Evolutionary conservation across 2,888 invertebrate genomes (phyloP), one percentile per base, ranked within the genome.

Genomic region (Shargacucullia verbasci): DNA sequence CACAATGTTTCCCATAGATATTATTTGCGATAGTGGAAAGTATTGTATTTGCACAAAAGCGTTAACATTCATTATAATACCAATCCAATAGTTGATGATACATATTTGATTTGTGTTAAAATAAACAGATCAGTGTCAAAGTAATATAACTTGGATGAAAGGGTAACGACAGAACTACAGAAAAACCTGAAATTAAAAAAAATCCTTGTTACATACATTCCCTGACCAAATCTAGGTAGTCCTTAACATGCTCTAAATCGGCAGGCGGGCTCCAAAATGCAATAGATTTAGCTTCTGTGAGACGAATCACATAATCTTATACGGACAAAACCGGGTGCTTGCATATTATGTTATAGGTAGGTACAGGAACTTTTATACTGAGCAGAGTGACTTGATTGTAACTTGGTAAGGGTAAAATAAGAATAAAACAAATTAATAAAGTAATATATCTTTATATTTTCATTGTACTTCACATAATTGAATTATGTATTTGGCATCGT

Each of bases 271-370:
- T 54, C 40, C 44, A 31, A 61, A 59, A 57, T 61, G 73, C 69
- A 73, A 69, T 57, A 73, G 61, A 54, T 47, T 68, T 73, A 56
- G 44, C 54, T 38, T 50, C 47, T 60, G 53, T 35, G 46, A 59
- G 13, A 39, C 37, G 59, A 53, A 39, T 67, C 49, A 14, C 38
- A 47, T 56, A 44, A 56, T 70, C 20, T 43, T 29, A 66, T 56
- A 39, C 55, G 34, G 59, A 53, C 37, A 12, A 49, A 14, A 15
- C 27, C n/a, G 27, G n/a, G 35, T 20, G 20, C 35, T 44, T 14
- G n/a, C 14, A 25, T 37, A 34, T 14, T 41, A 44, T 48, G 46
- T 31, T 63, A 40, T 15, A 20, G 11, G 5, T 4, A 40, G 8
- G 12, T 40, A 25, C 0, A 39, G 0, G 11, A 15, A 34, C 20